Base-by-base conservation (phyloP, 2,888 invertebrate species). In the Zelleria hepariella region DNA sequence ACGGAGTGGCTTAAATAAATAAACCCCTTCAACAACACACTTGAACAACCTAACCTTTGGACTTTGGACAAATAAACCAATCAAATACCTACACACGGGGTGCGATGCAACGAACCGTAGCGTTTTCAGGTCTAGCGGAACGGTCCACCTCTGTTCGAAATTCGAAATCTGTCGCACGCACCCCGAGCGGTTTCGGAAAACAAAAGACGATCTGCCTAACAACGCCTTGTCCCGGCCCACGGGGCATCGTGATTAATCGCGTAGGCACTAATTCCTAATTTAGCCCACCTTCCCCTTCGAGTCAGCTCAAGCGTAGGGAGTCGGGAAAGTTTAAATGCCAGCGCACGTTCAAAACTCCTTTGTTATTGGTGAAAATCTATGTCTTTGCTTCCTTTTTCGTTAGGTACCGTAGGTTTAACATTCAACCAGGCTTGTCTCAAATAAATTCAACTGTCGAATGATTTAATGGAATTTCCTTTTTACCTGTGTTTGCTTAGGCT, bases 191-290 rank as follows among this genome's bases (percentile, higher is more conserved):
- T 67, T 72, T 69, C 67, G n/a, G 65, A 62, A 73, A 73, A 78
- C 73, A 77, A 76, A 74, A 73, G 69, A 69, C 68, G 72, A 63
- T 63, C 65, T 10, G 15, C 32, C 32, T 42, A 42, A 42, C 32
- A 62, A 4, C 53, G 48, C 27, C 24, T 51, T 20, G 18, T 24
- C 53, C 25, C 53, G n/a, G 53, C n/a, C 25, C 25, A 25, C 42
- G n/a, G 56, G 23, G 52, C 49, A 75, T 78, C 75, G 83, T 87
- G 86, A 88, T 88, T 86, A 87, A 88, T 87, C 80, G 87, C 75
- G 78, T 75, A 75, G 74, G 80, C 80, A 86, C 87, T 87, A 87
- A 84, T 88, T 85, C 80, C 86, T 82, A 87, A 88, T 87, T 87
- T 86, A 86, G 80, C 80, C 74, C 76, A 82, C 81, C 79, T 82